Evolutionary conservation across 2,797 vertebrate species (phyloP), one percentile per base, ranked within the genome.

Genomic region (Chelonia mydas): DNA sequence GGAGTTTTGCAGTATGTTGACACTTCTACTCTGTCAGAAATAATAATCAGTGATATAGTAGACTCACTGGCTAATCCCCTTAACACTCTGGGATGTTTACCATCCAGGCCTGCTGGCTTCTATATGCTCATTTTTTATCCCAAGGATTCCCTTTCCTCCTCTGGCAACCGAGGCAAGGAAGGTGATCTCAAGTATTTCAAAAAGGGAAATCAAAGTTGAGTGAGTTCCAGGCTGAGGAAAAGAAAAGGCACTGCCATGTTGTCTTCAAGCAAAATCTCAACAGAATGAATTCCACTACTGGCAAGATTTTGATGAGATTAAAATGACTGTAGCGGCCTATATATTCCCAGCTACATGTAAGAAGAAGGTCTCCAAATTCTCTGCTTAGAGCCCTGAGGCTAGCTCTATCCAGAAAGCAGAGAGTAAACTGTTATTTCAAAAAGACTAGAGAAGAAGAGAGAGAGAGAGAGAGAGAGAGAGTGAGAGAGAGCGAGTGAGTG

Each of bases 251-350:
- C 92, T 94, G 92, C 96, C 96, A 97, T 97, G 88, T 95, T 97
- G 85, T 97, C 87, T 92, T 74, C 41, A 79, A 97, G 94, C 95
- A 95, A 90, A 94, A 95, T 49, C 74, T 92, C 95, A 86, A 89
- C 84, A 90, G 94, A 97, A 96, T 72, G 85, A 96, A 94, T 97
- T 97, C 97, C 86, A 97, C 95, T 97, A 89, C 87, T 94, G 97
- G 97, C 93, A 91, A 96, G 94, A 97, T 95, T 97, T 95, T 96
- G 97, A 96, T 92, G 95, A 97, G 91, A 96, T 92, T 86, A 96
- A 97, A 97, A 87, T 97, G 95, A 97, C 91, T 95, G 94, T 88
- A 95, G 96, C 78, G 97, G 93, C 94, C 86, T 97, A 90, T 90
- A 91, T 90, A 95, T 65, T 6, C 6, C 16, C 7, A 50, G 33